Evolutionary conservation across 2,888 invertebrate genomes (phyloP), one percentile per base, ranked within the genome.

Genomic region (Gonocerus acuteangulatus): DNA sequence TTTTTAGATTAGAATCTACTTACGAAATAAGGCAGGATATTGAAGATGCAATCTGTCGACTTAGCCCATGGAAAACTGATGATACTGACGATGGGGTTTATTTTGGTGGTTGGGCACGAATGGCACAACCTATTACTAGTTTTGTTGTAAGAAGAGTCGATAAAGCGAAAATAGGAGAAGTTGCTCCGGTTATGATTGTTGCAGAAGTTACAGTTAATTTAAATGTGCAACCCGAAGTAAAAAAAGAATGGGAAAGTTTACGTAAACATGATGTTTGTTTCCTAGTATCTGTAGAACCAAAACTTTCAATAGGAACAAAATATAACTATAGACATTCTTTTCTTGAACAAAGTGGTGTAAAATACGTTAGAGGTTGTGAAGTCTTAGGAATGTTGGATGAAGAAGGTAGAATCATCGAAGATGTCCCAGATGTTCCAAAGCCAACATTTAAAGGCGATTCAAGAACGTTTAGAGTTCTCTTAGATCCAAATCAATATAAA

Each of bases 241-340:
- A 95, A 74, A 81, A 83, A 6, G 99, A 99, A 75, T 99, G 99
- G 99, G 95, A 97, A 74, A 88, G 86, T 69, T 77, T 99, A 44
- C 79, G 97, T 58, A 95, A 95, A 72, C 97, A 99, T 72, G 99
- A 99, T 72, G 97, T 99, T 2, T 95, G 96, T 72, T 97, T 99
- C 73, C 78, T 99, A 56, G 81, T 99, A 32, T 92, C 95, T 0
- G 89, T 97, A 0, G 83, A 87, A 66, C 95, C 97, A 0, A 82
- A 82, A 1, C 82, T 85, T 70, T 81, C 87, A 1, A 90, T 93
- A 67, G 95, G 93, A 80, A 88, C 89, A 3, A 87, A 85, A 71
- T 90, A 89, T 71, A 86, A 87, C 73, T 85, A 85, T 69, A 82
- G 87, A 69, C 80, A 87, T 68, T 87, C 91, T 6, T 95, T 96